Conservation (phyloP, 1,140 invertebrate genomes). For the Drosophila melanica region DNA sequence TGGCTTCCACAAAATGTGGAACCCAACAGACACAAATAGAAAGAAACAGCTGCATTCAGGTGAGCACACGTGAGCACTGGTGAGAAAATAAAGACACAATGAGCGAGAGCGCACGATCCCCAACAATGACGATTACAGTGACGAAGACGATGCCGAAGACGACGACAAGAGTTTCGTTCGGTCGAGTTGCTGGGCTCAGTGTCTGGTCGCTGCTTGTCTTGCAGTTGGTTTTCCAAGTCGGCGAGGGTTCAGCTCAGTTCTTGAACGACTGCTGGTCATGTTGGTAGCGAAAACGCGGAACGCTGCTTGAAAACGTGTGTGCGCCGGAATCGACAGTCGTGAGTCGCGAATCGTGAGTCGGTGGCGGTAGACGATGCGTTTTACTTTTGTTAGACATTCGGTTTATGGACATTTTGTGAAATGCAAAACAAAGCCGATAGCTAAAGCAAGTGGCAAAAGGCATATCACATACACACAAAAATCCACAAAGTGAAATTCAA, state of each 20-base stretch:
- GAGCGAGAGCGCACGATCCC: slow-evolving; percentile 48
- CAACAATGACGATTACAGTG: slow-evolving; percentile 35
- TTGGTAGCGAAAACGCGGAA: slow-evolving; percentile 51
- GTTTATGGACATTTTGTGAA: slow-evolving; percentile 55
- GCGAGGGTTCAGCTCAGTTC: slow-evolving; percentile 47
- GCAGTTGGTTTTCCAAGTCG: slow-evolving; percentile 46
- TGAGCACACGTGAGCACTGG: slow-evolving; percentile 34
- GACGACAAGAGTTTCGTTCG: slow-evolving; percentile 9
- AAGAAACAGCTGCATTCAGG: slow-evolving; percentile 46
- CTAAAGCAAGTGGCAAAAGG: slow-evolving; percentile 12
- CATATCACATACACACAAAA: slow-evolving; percentile 13
- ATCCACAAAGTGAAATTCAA: slow-evolving; percentile 56
- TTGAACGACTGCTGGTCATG: slow-evolving; percentile 62
- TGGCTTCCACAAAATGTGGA: slow-evolving; percentile 40
- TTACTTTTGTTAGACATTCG: slow-evolving; percentile 43
- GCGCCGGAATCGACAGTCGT: slow-evolving; percentile 15
- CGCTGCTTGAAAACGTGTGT: slow-evolving; percentile 19
- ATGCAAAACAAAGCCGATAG: slow-evolving; percentile 36
- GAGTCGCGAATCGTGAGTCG: slow-evolving; percentile 23
- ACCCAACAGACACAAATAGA: slow-evolving; percentile 27
- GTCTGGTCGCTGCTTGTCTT: slow-evolving; percentile 37
- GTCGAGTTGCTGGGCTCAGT: slow-evolving; percentile 17
- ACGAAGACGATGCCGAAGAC: slow-evolving; percentile 19
- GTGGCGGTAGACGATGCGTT: slow-evolving; percentile 34
- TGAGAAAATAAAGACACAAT: slow-evolving; percentile 15